Base-by-base conservation (phyloP, 2,113 vertebrate genomes). In the Chinchilla lanigera region DNA sequence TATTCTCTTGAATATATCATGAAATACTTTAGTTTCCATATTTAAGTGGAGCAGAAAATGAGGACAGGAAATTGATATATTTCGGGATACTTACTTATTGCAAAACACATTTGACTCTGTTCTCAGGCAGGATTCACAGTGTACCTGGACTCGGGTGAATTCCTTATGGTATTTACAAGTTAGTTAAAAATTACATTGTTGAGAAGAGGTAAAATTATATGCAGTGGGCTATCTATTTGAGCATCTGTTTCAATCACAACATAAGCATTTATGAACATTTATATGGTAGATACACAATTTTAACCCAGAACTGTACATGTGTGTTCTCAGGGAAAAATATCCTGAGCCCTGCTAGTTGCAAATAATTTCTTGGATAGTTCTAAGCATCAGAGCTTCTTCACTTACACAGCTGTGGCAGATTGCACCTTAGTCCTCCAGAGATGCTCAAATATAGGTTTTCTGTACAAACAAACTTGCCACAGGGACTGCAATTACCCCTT, bases 351-450 rank as follows among this genome's bases (percentile, higher is more conserved):
- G 63, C 78, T 84, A 26, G 26, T 94, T 94, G 90, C 87, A 97
- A 95, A 91, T 89, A 86, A 89, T 90, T 75, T 69, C 33, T 54
- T 50, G 19, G 63, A 6, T n/a, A n/a, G 35, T 67, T 80, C 86
- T 65, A 54, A 22, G 50, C 30, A 44, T 96, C 89, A 69, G 93
- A 84, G 0, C 71, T 86, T 80, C 86, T 69, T 90, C 94, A 91
- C 1, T 93, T 80, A 93, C 78, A 69, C 65, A 91, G 93, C 90
- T 89, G 94, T 84, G 86, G 82, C 54, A 63, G 85, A 94, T 91
- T 80, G 86, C 38, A 91, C 96, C 77, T 92, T 65, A 16, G 7
- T 56, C 94, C 95, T 96, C 95, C 30, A 28, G 90, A 95, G 86
- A 92, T 26, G 35, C 95, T 89, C 81, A 93, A 71, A 91, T 94